Percentiles rank a stretch among this genome's conserved stretches.
These are phyloP conservation scores for Dolomedes plantarius DNA, from an alignment of 2,888 invertebrate genomes.

Conservation along the genomic window DNA sequence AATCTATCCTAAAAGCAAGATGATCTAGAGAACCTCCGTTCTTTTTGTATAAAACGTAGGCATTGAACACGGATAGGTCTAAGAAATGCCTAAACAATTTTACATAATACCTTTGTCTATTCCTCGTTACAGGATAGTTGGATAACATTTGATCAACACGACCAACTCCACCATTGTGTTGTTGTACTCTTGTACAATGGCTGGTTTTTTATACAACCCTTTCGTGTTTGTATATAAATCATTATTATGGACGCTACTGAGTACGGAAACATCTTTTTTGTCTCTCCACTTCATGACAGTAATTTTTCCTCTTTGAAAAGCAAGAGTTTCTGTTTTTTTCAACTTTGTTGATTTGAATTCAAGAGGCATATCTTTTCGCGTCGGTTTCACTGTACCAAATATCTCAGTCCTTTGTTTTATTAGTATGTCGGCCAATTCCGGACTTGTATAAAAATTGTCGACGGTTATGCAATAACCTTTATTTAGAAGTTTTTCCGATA, in stretches of 20 bases:
- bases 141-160: not conserved
- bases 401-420: too few relatives aligned
- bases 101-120: not conserved
- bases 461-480: too few relatives aligned
- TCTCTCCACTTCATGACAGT: conserved; percentile 11
- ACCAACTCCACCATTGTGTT: not conserved
- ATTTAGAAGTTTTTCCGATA: too few relatives aligned
- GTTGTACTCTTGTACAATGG: not conserved
- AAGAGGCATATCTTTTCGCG: not conserved
- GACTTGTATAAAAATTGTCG: conserved; percentile 9
- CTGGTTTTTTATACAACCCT: not conserved
- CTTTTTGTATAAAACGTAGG: not conserved
- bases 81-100: not conserved
- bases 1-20: not conserved
- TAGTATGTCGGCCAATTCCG: not conserved
- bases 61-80: not conserved
- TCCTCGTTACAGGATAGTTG: not conserved
- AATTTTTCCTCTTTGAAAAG: too few relatives aligned
- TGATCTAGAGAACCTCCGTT: not conserved
- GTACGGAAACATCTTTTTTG: not conserved
- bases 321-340: not conserved
- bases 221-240: not conserved
- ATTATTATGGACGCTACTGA: conserved; percentile 13
- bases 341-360: too few relatives aligned
- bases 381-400: not conserved